Conservation (phyloP, 2,888 invertebrate species). For the Galerucella pusilla region DNA sequence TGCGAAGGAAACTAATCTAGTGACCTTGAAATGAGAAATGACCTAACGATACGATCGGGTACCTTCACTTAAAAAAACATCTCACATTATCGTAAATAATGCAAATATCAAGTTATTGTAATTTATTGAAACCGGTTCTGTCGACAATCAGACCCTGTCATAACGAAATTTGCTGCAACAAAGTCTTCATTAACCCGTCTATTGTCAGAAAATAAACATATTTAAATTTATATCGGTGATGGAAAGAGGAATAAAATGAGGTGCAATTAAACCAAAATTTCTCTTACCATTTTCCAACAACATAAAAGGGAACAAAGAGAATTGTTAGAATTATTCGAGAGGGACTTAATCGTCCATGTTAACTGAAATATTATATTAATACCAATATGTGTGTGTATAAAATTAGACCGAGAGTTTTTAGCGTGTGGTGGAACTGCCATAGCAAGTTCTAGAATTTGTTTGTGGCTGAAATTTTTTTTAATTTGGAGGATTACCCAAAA, state of each 20-base stretch:
- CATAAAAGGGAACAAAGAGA: conserved; percentile 12
- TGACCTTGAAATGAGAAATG: too few species aligned
- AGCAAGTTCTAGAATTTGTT: too few species aligned
- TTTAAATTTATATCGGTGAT: conserved; percentile 20
- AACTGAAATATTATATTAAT: neutral
- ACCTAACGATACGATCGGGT: too few species aligned
- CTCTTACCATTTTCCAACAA: neutral
- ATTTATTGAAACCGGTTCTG: neutral
- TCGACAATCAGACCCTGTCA: conserved; percentile 16
- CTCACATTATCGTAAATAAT: neutral
- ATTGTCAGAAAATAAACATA: conserved; percentile 31
- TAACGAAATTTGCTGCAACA: conserved; percentile 28
- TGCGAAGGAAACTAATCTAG: too few species aligned
- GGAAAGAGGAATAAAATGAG: conserved; percentile 6
- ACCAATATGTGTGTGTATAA: neutral
- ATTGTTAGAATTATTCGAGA: neutral
- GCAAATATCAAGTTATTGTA: neutral
- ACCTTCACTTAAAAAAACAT: neutral
- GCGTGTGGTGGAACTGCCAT: too few species aligned
- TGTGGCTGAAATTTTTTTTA: too few species aligned
- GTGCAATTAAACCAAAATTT: conserved; percentile 12
- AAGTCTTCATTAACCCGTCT: conserved; percentile 32
- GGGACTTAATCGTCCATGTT: neutral
- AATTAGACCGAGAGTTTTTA: neutral
- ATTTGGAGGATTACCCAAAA: too few species aligned